A percentile compares a stretch with the other conserved stretches of the same genome.
Conservation (phyloP, 2,113 vertebrate species). For the Alouatta palliata region DNA sequence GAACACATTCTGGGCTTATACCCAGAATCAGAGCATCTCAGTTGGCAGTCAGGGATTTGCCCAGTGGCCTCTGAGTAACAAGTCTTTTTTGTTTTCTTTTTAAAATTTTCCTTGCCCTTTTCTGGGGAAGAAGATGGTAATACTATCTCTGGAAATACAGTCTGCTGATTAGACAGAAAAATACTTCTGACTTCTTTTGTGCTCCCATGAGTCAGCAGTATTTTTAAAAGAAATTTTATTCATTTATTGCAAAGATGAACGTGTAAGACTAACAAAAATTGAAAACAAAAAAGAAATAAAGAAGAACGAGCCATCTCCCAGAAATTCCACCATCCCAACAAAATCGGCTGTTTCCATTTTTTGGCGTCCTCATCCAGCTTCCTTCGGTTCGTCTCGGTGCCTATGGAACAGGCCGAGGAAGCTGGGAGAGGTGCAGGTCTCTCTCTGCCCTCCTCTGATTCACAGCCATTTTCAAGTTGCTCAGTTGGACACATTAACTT, state of each 20-base stretch:
- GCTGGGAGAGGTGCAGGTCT: background rate
- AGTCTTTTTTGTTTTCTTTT: background rate
- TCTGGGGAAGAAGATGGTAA: constrained; percentile 5
- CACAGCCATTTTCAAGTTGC: constrained; percentile 57
- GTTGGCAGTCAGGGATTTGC: background rate
- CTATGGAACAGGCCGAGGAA: background rate
- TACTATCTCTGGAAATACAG: background rate
- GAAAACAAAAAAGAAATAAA: background rate
- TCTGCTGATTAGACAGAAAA: background rate
- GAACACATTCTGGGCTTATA: too few relatives aligned
- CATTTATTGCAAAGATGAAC: background rate
- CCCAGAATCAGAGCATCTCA: too few relatives aligned
- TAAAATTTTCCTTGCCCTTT: background rate
- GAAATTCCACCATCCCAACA: background rate
- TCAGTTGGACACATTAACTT: constrained; percentile 65
- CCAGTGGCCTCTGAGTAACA: background rate
- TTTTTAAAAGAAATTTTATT: background rate
- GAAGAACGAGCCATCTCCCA: background rate
- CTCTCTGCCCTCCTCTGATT: background rate
- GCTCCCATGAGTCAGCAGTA: background rate
- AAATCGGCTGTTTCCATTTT: background rate
- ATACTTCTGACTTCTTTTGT: background rate
- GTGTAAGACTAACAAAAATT: background rate
- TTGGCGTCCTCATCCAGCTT: background rate
- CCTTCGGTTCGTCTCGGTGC: background rate